Evolutionary conservation across 1,140 invertebrate species (phyloP).

Genomic region (Drosophila orena): DNA sequence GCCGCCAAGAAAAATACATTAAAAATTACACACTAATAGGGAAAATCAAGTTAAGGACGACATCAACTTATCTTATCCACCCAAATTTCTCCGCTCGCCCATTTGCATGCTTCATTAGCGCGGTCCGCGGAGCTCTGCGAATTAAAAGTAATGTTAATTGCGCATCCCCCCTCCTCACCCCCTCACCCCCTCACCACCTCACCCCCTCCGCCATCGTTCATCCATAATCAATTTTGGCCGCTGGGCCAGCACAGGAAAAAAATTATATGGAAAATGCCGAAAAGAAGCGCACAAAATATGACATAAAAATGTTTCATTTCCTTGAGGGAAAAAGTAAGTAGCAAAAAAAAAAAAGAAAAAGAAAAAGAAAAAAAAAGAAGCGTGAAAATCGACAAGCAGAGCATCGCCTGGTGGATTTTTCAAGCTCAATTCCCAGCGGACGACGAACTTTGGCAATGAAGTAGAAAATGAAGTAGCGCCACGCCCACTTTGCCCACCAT

Average conservation of each 20-base stretch:
- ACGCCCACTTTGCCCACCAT: slow-evolving; percentile 45
- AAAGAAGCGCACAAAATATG: slow-evolving; percentile 68
- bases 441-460: slow-evolving; percentile 82
- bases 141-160: slow-evolving; percentile 84
- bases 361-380: slow-evolving; percentile 14
- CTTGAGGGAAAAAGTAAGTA: slow-evolving; percentile 36
- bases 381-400: slow-evolving; percentile 50
- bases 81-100: slow-evolving; percentile 30
- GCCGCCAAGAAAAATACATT: slow-evolving; percentile 62
- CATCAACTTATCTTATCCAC: slow-evolving; percentile 48
- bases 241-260: slow-evolving; percentile 36
- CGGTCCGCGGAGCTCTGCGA: slow-evolving; percentile 48
- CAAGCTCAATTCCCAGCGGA: slow-evolving; percentile 64
- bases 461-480: slow-evolving; percentile 81
- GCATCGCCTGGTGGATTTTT: slow-evolving; percentile 18
- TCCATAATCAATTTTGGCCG: slow-evolving; percentile 81
- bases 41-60: slow-evolving; percentile 70
- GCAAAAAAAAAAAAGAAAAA: slow-evolving; percentile 10
- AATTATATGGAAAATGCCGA: slow-evolving; percentile 10
- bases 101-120: slow-evolving; percentile 82
- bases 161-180: slow-evolving; percentile 7
- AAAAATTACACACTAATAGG: slow-evolving; percentile 75
- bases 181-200: too few relatives aligned
- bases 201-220: slow-evolving; percentile 52
- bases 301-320: slow-evolving; percentile 83